Evolutionary conservation across 1,140 invertebrate species (phyloP).

Genomic region (Oryzaephilus surinamensis): DNA sequence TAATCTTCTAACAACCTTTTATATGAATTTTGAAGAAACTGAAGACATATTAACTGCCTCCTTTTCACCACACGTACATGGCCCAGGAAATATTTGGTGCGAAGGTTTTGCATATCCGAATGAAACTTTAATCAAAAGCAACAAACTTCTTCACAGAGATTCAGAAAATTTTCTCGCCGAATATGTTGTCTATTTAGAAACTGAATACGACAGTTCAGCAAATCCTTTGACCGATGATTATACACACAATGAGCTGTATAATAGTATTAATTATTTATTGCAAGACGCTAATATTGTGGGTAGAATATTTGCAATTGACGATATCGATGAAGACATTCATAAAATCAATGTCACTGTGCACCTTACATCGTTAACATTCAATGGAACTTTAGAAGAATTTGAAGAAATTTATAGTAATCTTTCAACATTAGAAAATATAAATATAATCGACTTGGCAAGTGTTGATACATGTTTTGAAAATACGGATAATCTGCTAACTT

Average conservation of each 20-base stretch:
- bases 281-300: neutral
- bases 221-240: too few species aligned
- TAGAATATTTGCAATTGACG: neutral
- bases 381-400: too few species aligned
- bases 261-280: neutral
- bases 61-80: neutral
- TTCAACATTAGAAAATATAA: too few species aligned
- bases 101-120: constrained; percentile 7
- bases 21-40: constrained; percentile 1
- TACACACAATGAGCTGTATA: neutral
- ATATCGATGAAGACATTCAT: too few species aligned
- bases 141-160: constrained; percentile 3
- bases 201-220: neutral
- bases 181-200: neutral
- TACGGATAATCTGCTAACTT: neutral
- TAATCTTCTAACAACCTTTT: neutral
- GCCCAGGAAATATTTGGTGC: constrained; percentile 14
- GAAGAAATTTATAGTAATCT: too few species aligned
- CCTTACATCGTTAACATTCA: too few species aligned
- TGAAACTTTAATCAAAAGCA: neutral
- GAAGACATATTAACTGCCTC: neutral
- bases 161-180: neutral
- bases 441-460: neutral
- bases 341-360: too few species aligned
- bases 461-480: constrained; percentile 2